These are phyloP conservation scores for Caretta caretta DNA, from an alignment of 2,113 vertebrate genomes.

Conservation along the genomic window DNA sequence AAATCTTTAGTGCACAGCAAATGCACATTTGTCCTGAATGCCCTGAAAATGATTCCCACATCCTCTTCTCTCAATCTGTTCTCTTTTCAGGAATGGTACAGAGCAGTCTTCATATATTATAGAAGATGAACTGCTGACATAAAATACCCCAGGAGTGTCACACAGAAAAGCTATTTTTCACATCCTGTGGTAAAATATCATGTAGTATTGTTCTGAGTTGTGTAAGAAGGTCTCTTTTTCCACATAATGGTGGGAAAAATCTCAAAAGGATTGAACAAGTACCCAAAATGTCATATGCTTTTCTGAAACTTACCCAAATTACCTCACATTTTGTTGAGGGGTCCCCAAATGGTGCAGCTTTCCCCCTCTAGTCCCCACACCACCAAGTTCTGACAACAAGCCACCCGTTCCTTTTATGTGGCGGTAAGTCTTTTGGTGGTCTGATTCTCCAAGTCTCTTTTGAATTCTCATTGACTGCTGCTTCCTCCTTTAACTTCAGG, in stretches of 20 bases:
- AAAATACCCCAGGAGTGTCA: neutral
- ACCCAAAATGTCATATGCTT: neutral
- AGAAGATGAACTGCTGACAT: neutral
- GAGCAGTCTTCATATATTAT: neutral
- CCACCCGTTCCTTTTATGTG: neutral
- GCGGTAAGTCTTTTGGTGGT: neutral
- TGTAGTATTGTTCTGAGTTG: neutral
- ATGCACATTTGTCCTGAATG: neutral
- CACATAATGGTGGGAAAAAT: neutral
- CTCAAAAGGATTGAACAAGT: neutral
- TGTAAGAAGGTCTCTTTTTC: neutral
- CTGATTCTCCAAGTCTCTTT: neutral
- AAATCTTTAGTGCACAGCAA: conserved; percentile 11
- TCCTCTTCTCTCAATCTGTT: neutral
- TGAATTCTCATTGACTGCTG: neutral
- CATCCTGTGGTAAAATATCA: neutral
- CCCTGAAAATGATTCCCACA: neutral
- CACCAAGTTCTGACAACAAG: neutral
- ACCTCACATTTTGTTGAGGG: neutral
- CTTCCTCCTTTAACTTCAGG: neutral
- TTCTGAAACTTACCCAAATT: neutral
- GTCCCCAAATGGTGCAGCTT: neutral
- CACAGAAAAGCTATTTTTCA: neutral
- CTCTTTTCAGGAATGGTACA: neutral
- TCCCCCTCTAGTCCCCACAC: neutral